Evolutionary conservation across 1,140 invertebrate species (phyloP), one percentile per base, ranked within the genome.

Genomic region (Cydia strobilella): DNA sequence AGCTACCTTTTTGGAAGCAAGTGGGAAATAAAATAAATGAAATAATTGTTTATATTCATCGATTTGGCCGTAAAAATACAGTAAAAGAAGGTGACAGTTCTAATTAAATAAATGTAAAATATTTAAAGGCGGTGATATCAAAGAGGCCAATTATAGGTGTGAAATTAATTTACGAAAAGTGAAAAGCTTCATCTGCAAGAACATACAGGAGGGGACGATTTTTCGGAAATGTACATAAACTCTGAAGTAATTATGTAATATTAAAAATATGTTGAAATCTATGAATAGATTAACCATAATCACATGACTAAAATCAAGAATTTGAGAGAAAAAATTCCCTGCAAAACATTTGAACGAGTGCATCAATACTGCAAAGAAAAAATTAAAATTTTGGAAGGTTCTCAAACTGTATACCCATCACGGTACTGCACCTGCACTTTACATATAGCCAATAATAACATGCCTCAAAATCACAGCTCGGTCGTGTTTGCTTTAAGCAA

Each of bases 401-500:
- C 35, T 39, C 7, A 39, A 39, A 7, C 10, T 39, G 9, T 39
- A 39, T 39, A 39, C 35, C 35, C 35, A 39, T 39, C 35, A 39
- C 35, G 35, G 35, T 39, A 39, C 35, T 39, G 35, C 35, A 39
- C 35, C 35, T 39, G 35, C 2, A 20, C 15, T 18, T 18, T 54
- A 54, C 7, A 59, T 10, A 59, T 9, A 59, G 42, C 69, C 48
- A n/a, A 31, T 62, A 76, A 75, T 76, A 74, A 73, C 78, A 77
- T 75, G 74, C 48, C 76, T 63, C 39, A 76, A 80, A 82, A 79
- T 77, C 77, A 82, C 71, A 59, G 71, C 48, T 76, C 79, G 76
- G 79, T 59, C 79, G 76, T 87, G 84, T 89, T 89, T 89, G 82
- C 85, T 86, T 84, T 82, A 83, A 84, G 77, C 77, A 83, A 84